Percentiles rank a stretch among this genome's conserved stretches.
These are phyloP conservation scores for Vimba vimba DNA, from an alignment of 2,113 vertebrate species.

Conservation along the genomic window DNA sequence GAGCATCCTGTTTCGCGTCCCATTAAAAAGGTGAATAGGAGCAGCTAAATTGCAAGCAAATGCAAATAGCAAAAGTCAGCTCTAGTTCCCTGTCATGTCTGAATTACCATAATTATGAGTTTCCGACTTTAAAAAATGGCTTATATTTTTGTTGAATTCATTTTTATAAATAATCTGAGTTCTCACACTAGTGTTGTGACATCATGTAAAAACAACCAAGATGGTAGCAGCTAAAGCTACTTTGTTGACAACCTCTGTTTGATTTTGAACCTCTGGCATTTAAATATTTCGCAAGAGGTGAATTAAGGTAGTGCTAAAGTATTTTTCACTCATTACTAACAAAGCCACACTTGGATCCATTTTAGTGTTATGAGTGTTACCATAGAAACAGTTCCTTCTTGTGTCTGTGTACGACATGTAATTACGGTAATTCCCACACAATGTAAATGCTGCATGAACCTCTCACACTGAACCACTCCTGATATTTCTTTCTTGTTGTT, in stretches of 20 bases:
- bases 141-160: not conserved
- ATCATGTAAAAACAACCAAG: not conserved
- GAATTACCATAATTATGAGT: slow-evolving; percentile 7
- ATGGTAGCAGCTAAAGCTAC: not conserved
- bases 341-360: slow-evolving; percentile 21
- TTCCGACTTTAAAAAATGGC: not conserved
- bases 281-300: not conserved
- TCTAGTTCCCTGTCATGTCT: not conserved
- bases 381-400: slow-evolving; percentile 6
- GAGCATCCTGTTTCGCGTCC: too few species aligned
- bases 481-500: not conserved
- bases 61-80: not conserved
- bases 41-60: slow-evolving; percentile 5
- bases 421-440: not conserved
- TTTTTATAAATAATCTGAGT: not conserved
- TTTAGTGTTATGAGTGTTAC: not conserved
- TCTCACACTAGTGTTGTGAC: not conserved
- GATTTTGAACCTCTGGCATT: not conserved
- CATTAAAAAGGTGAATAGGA: not conserved
- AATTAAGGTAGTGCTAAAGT: not conserved
- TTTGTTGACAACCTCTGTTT: not conserved
- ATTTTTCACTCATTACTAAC: not conserved
- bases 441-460: not conserved
- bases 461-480: not conserved
- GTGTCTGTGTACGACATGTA: not conserved